Percentiles rank a stretch among this genome's conserved stretches.
phyloP scores from a whole-genome alignment of 2,888 invertebrate species.

The Monoplex corrugatus region DNA sequence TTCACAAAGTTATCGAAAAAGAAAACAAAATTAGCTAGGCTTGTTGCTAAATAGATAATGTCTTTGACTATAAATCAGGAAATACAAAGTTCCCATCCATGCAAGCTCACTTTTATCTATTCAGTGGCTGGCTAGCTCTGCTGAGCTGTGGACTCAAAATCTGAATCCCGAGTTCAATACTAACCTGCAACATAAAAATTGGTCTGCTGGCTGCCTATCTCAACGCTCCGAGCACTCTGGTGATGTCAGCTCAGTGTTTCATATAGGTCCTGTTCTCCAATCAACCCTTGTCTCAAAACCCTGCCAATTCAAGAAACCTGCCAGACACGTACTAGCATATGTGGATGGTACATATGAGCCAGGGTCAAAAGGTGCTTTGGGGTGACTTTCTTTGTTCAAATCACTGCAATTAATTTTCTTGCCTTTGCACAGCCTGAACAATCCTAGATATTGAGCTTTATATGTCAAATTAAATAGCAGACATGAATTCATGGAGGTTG shows the following conservation, averaged over 20 bases:
- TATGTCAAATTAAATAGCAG: neutral
- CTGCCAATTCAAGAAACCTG: neutral
- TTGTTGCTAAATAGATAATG: neutral
- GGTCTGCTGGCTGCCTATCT: neutral
- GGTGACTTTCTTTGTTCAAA: too few relatives aligned
- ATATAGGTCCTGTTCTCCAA: too few relatives aligned
- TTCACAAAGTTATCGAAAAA: neutral
- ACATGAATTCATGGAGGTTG: too few relatives aligned
- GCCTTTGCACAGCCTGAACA: too few relatives aligned
- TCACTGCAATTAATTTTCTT: too few relatives aligned
- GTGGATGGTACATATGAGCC: too few relatives aligned
- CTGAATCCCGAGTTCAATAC: neutral
- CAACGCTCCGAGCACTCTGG: too few relatives aligned
- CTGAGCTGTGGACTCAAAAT: neutral
- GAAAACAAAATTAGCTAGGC: neutral
- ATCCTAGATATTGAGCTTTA: too few relatives aligned
- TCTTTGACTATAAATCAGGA: neutral
- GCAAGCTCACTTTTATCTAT: neutral
- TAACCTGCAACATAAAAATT: neutral
- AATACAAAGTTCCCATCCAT: neutral
- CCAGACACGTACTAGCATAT: neutral
- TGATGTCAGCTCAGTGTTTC: too few relatives aligned
- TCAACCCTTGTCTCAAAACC: neutral
- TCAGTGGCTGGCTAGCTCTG: neutral
- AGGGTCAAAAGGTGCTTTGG: too few relatives aligned